Evolutionary conservation across 2,888 invertebrate species (phyloP), one percentile per base, ranked within the genome.

Genomic region (Tipula confusa): DNA sequence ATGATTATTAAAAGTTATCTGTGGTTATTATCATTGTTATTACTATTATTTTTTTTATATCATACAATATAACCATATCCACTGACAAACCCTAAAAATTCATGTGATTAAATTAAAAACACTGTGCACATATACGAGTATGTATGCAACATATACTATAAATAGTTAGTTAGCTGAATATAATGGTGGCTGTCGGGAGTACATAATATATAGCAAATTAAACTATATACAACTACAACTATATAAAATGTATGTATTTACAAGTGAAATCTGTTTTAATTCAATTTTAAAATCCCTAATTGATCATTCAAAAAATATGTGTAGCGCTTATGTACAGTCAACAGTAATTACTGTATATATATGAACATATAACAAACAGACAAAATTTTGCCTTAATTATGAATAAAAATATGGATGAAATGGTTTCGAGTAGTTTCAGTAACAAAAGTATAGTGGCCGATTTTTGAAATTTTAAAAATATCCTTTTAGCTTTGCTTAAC

Each of bases 221-320:
- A 18, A 64, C 64, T 64, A 64, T 24, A 64, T 64, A 15, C 7
- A 43, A n/a, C 4, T 64, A 15, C 7, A 43, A n/a, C 4, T 43
- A 43, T 36, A 2, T 36, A 43, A 0, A 43, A 43, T 15, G n/a
- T n/a, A n/a, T n/a, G n/a, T n/a, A n/a, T n/a, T n/a, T n/a, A n/a
- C n/a, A 43, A 15, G 43, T 7, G 18, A 43, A 64, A 64, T 64
- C 64, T 64, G 64, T 6, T 18, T 64, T 64, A 24, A 24, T 64
- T 64, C 64, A 64, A 64, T 64, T 64, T 64, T 64, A 24, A 24
- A 64, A 64, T 64, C 64, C 64, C 64, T 24, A 64, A 64, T 64
- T 64, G 64, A 64, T 64, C 24, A 64, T 64, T 64, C 24, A 18
- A 64, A 64, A 64, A 64, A 64, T 64, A 24, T 64, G 24, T 64